Conservation (phyloP, 1,140 invertebrate species). For the Scaptomyza graminum region DNA sequence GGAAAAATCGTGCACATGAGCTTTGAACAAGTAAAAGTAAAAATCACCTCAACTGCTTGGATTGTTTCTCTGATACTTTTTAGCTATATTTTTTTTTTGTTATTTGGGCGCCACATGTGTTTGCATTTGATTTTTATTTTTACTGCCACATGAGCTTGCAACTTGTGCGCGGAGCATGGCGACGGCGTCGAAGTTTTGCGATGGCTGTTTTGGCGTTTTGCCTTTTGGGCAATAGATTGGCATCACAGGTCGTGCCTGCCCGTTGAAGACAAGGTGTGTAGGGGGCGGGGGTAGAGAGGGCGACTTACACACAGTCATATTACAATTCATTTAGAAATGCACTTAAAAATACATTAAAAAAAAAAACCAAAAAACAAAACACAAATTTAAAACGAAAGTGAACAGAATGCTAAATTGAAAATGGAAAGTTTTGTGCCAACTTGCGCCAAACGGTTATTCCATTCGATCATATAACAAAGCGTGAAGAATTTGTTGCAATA, state of each 20-base stretch:
- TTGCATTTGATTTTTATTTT: conserved; percentile 79
- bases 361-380: conserved; percentile 51
- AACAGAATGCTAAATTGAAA: conserved; percentile 68
- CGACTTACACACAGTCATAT: conserved; percentile 48
- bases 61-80: conserved; percentile 41
- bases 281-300: conserved; percentile 11
- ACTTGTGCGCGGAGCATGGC: conserved; percentile 20
- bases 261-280: conserved; percentile 32
- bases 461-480: conserved; percentile 11
- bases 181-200: conserved; percentile 3
- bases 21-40: conserved; percentile 72
- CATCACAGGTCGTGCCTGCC: conserved; percentile 68
- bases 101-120: conserved; percentile 67
- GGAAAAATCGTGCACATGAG: conserved; percentile 79
- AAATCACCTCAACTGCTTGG: conserved; percentile 62
- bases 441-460: conserved; percentile 20
- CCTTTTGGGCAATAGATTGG: conserved; percentile 67
- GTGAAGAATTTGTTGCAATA: neutral
- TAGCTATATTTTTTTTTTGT: neutral
- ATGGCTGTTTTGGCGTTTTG: conserved; percentile 22
- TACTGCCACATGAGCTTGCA: conserved; percentile 72
- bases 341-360: conserved; percentile 76
- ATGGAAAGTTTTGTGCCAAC: conserved; percentile 64
- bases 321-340: conserved; percentile 82
- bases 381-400: conserved; percentile 55